Evolutionary conservation across 2,113 vertebrate species (phyloP), one percentile per base, ranked within the genome.

Genomic region (Sylvia atricapilla): DNA sequence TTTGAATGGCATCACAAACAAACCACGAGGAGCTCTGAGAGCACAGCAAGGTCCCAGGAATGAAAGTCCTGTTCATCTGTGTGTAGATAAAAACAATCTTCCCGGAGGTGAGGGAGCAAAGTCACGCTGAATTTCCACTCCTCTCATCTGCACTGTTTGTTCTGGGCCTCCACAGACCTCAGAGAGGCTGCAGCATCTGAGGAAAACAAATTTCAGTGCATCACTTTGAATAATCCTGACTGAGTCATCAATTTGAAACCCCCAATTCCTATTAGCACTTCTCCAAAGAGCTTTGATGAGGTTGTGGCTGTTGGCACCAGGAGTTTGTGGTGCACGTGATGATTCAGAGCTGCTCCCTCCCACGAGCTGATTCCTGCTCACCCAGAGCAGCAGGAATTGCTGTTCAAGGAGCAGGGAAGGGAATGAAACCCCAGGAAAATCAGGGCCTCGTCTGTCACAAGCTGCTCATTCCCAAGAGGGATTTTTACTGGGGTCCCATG

Each of bases 251-350:
- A 21, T 96, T 97, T 93, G 87, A 96, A 96, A 82, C 84, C 94
- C 94, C 87, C 97, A 66, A 66, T 95, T 96, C 97, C 95, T 91
- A 95, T 96, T 96, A 97, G 95, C 87, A 96, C 85, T 97, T 96
- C 90, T 93, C 62, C 92, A 49, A 56, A 77, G 74, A 77, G 88
- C 94, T 96, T 74, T 96, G 94, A 95, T 93, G 97, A 96, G 94
- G 89, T 96, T 97, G 87, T 89, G 96, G 87, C 96, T 87, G 50
- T 82, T 96, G 96, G 73, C 69, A 79, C 91, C 62, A 30, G 27
- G 72, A 59, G 84, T 70, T 97, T 16, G 85, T 87, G 95, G 44
- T 41, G 66, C 73, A 60, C 15, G 21, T 21, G 13, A 37, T 84
- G 89, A 90, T 89, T 96, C 94, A 75, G 66, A 60, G 63, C 31